Conservation (phyloP, 2,797 vertebrate genomes). For the Perodicticus potto region DNA sequence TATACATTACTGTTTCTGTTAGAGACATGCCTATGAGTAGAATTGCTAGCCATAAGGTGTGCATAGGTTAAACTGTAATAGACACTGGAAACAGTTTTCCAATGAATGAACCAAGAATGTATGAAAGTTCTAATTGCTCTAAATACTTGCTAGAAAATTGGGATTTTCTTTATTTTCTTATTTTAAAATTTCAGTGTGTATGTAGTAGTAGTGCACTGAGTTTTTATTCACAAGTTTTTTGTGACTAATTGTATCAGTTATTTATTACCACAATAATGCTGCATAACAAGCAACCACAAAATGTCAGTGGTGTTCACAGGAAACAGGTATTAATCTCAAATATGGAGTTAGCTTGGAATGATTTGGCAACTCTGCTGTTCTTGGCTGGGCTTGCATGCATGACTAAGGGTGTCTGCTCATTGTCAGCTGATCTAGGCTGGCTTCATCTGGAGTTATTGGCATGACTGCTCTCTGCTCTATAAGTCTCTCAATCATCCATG, state of each 20-base stretch:
- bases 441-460: neutral
- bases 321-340: neutral
- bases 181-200: neutral
- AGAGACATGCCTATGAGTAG: neutral
- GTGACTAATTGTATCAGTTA: neutral
- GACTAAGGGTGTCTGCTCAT: neutral
- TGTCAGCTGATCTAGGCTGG: neutral
- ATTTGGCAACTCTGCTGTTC: neutral
- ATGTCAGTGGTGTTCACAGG: neutral
- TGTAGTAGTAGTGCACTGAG: neutral
- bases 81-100: neutral
- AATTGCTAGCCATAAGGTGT: neutral
- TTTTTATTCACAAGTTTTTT: neutral
- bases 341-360: neutral
- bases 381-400: neutral
- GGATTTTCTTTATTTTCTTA: conserved; percentile 6
- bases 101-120: neutral
- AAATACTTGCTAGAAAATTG: neutral
- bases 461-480: neutral
- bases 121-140: neutral
- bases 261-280: neutral
- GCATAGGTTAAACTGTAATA: neutral
- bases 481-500: neutral
- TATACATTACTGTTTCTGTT: neutral
- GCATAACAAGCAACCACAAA: conserved; percentile 31